These are phyloP conservation scores for Prionailurus viverrinus DNA, from an alignment of 2,113 vertebrate species.

Conservation along the genomic window DNA sequence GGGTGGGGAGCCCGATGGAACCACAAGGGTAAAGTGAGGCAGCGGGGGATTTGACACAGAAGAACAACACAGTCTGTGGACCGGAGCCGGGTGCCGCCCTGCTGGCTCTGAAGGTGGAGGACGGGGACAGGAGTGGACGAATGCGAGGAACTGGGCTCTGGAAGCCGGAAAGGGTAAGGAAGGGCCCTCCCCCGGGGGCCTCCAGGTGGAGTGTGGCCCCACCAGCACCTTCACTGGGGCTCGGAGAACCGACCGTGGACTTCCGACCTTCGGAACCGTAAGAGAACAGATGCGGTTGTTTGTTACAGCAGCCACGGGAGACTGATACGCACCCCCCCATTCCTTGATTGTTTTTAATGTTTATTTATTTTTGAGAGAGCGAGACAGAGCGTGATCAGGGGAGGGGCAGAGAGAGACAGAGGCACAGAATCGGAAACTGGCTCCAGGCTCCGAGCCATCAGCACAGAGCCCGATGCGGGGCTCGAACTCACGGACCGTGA, in stretches of 20 bases:
- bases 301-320: neutral
- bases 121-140: too few species aligned
- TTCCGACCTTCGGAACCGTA: neutral
- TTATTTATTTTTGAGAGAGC: too few species aligned
- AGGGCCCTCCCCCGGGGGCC: neutral
- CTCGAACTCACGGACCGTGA: accelerated
- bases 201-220: too few species aligned
- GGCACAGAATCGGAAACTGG: too few species aligned
- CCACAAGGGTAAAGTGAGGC: neutral
- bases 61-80: neutral
- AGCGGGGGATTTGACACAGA: neutral
- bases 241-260: neutral
- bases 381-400: too few species aligned
- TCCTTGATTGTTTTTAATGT: neutral
- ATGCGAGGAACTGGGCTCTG: accelerated
- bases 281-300: neutral
- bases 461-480: too few species aligned
- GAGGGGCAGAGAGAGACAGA: too few species aligned
- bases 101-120: neutral
- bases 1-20: neutral
- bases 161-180: neutral
- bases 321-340: neutral
- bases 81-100: accelerated
- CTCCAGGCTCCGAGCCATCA: too few species aligned
- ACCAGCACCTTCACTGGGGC: too few species aligned